phyloP scores from a whole-genome alignment of 2,888 invertebrate genomes.

The Augochlorella aurata region DNA sequence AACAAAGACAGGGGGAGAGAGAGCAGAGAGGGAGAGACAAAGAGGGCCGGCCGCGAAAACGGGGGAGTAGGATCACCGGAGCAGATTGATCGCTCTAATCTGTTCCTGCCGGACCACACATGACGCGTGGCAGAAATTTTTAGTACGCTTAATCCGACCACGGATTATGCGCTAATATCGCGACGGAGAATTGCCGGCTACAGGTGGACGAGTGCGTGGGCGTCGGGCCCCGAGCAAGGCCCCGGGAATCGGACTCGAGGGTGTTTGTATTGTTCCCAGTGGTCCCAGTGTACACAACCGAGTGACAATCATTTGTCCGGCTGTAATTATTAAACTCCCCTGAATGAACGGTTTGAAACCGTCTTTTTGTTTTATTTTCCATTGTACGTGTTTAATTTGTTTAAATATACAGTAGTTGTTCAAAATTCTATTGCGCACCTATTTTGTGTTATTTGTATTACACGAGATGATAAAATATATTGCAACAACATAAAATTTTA shows the following conservation, averaged over 20 bases:
- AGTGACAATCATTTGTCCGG: conserved; percentile 21
- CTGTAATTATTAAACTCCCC: not conserved
- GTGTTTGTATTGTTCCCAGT: conserved; percentile 10
- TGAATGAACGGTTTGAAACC: not conserved
- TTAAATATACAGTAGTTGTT: too few relatives aligned
- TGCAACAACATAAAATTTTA: too few relatives aligned
- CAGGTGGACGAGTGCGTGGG: conserved; percentile 57
- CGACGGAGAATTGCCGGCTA: conserved; percentile 37
- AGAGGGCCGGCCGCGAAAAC: conserved; percentile 28
- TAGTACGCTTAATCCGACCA: conserved; percentile 52
- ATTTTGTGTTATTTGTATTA: too few relatives aligned
- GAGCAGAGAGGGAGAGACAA: conserved; percentile 21
- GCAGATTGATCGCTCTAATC: conserved; percentile 76
- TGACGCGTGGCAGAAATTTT: conserved; percentile 59
- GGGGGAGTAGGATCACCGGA: conserved; percentile 54
- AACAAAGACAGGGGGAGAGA: conserved; percentile 5
- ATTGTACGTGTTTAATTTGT: too few relatives aligned
- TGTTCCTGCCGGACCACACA: conserved; percentile 75
- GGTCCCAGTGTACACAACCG: conserved; percentile 6
- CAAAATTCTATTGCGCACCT: too few relatives aligned
- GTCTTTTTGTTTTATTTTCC: not conserved
- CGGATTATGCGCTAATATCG: conserved; percentile 56
- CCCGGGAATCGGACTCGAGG: not conserved
- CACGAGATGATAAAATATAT: too few relatives aligned
- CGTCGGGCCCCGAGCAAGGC: not conserved